These are phyloP conservation scores for Tetheella fluctuosa DNA, from an alignment of 2,888 invertebrate genomes.

Conservation along the genomic window DNA sequence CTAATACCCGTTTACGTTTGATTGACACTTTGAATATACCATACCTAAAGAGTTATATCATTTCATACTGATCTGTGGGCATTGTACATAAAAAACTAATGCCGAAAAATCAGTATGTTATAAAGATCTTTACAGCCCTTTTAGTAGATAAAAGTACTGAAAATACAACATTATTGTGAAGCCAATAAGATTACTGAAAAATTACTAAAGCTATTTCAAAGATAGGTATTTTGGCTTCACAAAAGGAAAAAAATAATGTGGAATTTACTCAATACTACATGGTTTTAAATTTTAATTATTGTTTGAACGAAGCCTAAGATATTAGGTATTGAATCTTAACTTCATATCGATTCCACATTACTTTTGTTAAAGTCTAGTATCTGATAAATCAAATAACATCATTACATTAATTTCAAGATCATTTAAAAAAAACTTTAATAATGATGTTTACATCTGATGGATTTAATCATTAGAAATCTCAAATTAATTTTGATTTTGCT, in stretches of 20 bases:
- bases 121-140: background rate
- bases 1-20: slow-evolving; percentile 60
- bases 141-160: background rate
- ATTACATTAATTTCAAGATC: background rate
- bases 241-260: slow-evolving; percentile 1
- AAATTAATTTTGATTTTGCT: background rate
- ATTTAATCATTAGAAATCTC: background rate
- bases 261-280: background rate
- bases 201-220: background rate
- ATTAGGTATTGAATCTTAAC: background rate
- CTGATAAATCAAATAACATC: too few species aligned
- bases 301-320: background rate
- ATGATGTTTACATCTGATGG: background rate
- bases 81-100: background rate
- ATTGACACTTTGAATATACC: slow-evolving; percentile 81
- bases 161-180: background rate
- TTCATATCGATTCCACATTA: background rate
- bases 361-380: background rate
- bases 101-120: slow-evolving; percentile 7
- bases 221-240: background rate
- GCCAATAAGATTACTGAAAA: background rate
- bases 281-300: background rate
- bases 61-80: slow-evolving; percentile 9
- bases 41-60: slow-evolving; percentile 25
- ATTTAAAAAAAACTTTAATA: background rate